Evolutionary conservation across 2,888 invertebrate species (phyloP).

Genomic region (Tachina fera): DNA sequence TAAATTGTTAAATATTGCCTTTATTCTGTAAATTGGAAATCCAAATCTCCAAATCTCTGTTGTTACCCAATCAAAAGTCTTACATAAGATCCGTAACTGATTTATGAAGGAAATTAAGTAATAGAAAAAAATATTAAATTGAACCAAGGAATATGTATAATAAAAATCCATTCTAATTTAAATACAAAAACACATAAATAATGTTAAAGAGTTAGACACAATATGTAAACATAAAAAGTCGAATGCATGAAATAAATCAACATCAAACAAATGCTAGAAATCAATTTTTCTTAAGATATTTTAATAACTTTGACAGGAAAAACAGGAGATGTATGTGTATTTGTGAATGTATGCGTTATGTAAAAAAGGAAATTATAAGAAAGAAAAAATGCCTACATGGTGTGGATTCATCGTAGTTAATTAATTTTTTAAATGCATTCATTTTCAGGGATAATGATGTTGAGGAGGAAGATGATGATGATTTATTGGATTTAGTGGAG

Average conservation of each 20-base stretch:
- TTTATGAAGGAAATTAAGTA: too few relatives aligned
- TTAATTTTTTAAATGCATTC: slow-evolving; percentile 71
- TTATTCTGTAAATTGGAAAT: too few relatives aligned
- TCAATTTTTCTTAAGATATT: not conserved
- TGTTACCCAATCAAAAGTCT: too few relatives aligned
- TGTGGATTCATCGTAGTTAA: slow-evolving; percentile 70
- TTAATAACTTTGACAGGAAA: not conserved
- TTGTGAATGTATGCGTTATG: not conserved
- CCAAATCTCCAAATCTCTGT: too few relatives aligned
- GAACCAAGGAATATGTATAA: not conserved
- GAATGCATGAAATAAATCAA: slow-evolving; percentile 3
- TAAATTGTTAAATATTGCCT: too few relatives aligned
- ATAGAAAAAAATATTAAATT: too few relatives aligned
- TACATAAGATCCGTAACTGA: too few relatives aligned
- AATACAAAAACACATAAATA: not conserved
- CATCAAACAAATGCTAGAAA: not conserved
- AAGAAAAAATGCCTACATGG: slow-evolving; percentile 68
- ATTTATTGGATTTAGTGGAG: slow-evolving; percentile 71
- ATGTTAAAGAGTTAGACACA: slow-evolving; percentile 16
- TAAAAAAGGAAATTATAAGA: slow-evolving; percentile 8
- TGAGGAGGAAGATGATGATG: slow-evolving; percentile 71
- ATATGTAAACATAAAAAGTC: not conserved
- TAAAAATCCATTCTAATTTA: not conserved
- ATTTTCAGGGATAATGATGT: slow-evolving; percentile 70
- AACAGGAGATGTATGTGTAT: not conserved